These are phyloP conservation scores for Nilaparvata lugens DNA, from an alignment of 1,140 invertebrate genomes.

Conservation along the genomic window DNA sequence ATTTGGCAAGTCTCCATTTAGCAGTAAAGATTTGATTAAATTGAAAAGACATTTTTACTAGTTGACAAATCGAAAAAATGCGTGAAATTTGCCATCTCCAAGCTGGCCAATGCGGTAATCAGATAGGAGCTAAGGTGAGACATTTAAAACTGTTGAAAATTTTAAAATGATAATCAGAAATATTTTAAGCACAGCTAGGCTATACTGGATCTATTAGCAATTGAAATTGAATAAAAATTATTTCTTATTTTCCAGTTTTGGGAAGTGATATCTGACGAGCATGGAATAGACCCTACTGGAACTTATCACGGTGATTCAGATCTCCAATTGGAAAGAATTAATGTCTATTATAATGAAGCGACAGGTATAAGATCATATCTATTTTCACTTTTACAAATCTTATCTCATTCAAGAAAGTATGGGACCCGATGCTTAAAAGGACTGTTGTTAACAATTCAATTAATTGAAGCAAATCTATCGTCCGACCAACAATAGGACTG, in stretches of 20 bases:
- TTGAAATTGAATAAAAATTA: neutral
- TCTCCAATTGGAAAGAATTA: conserved; percentile 52
- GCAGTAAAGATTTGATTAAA: too few relatives aligned
- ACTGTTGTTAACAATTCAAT: too few relatives aligned
- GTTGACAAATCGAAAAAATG: conserved; percentile 37
- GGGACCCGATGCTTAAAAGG: too few relatives aligned
- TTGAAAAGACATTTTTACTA: too few relatives aligned
- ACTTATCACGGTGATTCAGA: conserved; percentile 48
- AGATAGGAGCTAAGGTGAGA: conserved; percentile 67
- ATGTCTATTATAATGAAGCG: conserved; percentile 58
- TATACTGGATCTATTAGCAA: neutral
- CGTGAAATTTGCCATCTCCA: conserved; percentile 70
- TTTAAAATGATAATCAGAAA: neutral
- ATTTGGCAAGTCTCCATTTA: too few relatives aligned
- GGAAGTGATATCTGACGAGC: conserved; percentile 62
- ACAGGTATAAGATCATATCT: conserved; percentile 27
- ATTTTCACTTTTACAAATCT: neutral
- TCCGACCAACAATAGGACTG: too few relatives aligned
- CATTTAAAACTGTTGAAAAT: conserved; percentile 30
- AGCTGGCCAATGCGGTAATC: conserved; percentile 77
- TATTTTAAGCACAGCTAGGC: neutral
- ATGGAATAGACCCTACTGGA: conserved; percentile 51
- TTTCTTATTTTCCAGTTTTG: conserved; percentile 21
- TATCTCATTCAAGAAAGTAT: too few relatives aligned
- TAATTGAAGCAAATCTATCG: too few relatives aligned